Evolutionary conservation across 2,797 vertebrate genomes (phyloP).

Genomic region (Tiaroga cobitis): DNA sequence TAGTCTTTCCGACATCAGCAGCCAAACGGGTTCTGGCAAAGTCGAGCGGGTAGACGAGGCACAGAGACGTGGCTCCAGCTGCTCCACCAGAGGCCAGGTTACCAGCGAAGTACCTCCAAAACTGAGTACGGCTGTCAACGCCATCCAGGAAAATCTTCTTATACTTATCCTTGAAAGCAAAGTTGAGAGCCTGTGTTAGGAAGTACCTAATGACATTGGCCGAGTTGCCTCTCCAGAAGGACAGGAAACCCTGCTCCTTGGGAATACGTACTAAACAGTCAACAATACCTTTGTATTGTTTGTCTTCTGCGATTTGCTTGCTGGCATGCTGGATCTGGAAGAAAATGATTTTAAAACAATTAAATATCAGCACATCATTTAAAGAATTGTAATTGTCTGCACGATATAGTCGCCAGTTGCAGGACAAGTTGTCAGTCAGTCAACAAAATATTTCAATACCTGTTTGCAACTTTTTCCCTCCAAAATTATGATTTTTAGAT

Average conservation of each 20-base stretch:
- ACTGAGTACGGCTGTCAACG: constrained; percentile 79
- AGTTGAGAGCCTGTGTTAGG: constrained; percentile 83
- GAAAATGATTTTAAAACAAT: not conserved
- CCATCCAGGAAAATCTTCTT: constrained; percentile 80
- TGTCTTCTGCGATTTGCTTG: constrained; percentile 78
- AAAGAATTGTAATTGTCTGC: not conserved
- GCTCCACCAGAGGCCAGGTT: constrained; percentile 80
- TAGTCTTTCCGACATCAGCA: constrained; percentile 78
- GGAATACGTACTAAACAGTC: constrained; percentile 82
- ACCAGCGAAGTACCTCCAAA: constrained; percentile 82
- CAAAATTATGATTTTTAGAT: too few species aligned
- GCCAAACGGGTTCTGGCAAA: constrained; percentile 81
- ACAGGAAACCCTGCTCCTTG: constrained; percentile 79
- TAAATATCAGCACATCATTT: not conserved
- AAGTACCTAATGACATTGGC: constrained; percentile 84
- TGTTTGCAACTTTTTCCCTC: not conserved
- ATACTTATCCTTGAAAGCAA: constrained; percentile 84
- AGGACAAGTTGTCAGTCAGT: not conserved
- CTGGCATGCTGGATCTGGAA: constrained; percentile 71
- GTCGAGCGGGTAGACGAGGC: constrained; percentile 81
- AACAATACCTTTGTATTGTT: constrained; percentile 82
- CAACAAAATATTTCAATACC: not conserved
- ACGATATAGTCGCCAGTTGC: not conserved
- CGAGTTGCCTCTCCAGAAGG: constrained; percentile 82
- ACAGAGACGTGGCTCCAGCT: constrained; percentile 80